phyloP scores from a whole-genome alignment of 2,113 vertebrate genomes.

The Urocitellus parryii region DNA sequence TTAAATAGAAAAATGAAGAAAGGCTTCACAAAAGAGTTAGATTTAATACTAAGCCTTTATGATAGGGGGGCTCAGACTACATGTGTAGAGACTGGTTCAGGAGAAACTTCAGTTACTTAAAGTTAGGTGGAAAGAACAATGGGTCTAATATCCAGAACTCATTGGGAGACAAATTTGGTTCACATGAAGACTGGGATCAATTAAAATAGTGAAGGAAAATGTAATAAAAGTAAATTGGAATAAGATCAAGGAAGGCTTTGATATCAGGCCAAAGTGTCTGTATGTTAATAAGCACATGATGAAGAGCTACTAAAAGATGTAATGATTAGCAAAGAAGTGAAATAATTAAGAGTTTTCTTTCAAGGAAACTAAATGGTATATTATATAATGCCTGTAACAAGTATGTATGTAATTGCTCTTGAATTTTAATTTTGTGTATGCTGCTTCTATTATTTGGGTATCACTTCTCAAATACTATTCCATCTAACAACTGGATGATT shows the following conservation, averaged over 20 bases:
- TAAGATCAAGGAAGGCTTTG: conserved; percentile 8
- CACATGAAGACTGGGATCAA: conserved; percentile 23
- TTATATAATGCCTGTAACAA: background rate
- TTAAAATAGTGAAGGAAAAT: background rate
- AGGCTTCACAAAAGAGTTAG: background rate
- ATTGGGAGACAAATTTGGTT: background rate
- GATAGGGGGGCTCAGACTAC: background rate
- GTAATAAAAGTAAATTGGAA: background rate
- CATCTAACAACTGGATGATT: background rate
- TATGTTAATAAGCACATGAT: background rate
- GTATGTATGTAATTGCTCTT: background rate
- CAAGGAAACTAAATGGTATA: background rate
- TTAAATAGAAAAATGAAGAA: background rate
- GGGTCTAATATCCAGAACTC: background rate
- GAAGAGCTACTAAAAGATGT: background rate
- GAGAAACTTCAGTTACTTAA: background rate
- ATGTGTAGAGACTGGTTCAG: background rate
- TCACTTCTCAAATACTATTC: background rate
- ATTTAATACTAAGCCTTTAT: background rate
- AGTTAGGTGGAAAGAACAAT: background rate
- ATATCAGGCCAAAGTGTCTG: background rate
- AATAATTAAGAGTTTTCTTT: background rate
- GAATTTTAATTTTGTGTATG: background rate
- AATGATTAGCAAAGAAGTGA: background rate
- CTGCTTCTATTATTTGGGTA: background rate